Conservation (phyloP, 2,113 vertebrate genomes). For the Calidris pugnax region DNA sequence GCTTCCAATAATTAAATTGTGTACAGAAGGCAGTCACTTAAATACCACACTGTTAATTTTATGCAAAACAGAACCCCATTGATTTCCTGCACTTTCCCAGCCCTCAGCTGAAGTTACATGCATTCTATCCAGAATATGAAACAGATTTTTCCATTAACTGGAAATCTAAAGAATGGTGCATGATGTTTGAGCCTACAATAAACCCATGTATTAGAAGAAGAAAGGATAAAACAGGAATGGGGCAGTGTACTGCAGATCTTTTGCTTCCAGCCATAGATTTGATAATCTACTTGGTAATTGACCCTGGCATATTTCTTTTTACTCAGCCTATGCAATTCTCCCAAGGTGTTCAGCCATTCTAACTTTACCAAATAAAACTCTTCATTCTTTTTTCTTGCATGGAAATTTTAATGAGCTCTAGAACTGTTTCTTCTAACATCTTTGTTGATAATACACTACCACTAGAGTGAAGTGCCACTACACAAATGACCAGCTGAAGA, state of each 20-base stretch:
- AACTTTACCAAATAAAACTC: not conserved
- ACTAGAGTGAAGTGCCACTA: not conserved
- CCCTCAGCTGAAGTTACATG: not conserved
- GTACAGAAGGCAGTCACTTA: not conserved
- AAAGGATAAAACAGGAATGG: not conserved
- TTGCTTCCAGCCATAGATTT: not conserved
- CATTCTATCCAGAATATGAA: not conserved
- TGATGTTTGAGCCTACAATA: not conserved
- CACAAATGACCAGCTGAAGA: not conserved
- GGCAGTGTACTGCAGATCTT: not conserved
- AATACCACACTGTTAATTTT: not conserved
- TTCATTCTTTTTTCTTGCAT: not conserved
- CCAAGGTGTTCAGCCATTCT: not conserved
- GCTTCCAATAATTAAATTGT: conserved; percentile 32
- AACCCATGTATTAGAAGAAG: not conserved
- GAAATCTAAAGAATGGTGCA: not conserved
- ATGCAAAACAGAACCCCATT: not conserved
- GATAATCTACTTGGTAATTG: not conserved
- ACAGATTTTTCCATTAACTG: not conserved
- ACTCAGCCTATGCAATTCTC: not conserved
- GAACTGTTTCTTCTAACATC: not conserved
- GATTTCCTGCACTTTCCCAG: not conserved
- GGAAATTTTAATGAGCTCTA: not conserved
- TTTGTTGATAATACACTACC: not conserved
- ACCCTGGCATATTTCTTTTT: not conserved